Conservation (phyloP, 1,140 invertebrate species). For the Lucilia sericata region DNA sequence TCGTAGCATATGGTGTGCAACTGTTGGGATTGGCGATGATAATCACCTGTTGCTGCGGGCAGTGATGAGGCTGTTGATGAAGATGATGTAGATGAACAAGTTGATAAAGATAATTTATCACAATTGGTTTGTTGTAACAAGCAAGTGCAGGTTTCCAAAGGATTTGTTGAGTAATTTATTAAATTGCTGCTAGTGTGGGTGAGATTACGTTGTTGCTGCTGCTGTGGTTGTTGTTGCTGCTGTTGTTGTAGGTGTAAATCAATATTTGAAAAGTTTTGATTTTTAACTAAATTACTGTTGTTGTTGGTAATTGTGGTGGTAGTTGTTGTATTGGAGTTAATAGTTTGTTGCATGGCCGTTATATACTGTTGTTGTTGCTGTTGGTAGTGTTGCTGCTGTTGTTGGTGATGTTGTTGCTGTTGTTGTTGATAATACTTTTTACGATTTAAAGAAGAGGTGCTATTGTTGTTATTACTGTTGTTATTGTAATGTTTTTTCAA, state of each 20-base stretch:
- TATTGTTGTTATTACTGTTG: slow-evolving; percentile 29
- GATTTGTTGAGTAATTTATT: background rate
- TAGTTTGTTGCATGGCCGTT: background rate
- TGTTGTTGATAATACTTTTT: slow-evolving; percentile 46
- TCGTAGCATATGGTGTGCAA: background rate
- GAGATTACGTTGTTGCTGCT: background rate
- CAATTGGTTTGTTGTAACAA: background rate
- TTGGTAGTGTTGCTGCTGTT: slow-evolving; percentile 7
- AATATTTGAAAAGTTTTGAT: slow-evolving; percentile 9
- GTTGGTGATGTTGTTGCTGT: slow-evolving; percentile 42
- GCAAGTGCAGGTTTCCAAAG: background rate
- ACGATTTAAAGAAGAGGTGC: slow-evolving; percentile 33
- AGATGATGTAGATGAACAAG: background rate
- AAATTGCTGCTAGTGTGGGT: background rate
- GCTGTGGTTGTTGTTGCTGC: background rate
- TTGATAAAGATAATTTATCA: background rate
- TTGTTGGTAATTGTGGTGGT: slow-evolving; percentile 25
- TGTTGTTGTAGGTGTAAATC: background rate
- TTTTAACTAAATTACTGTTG: slow-evolving; percentile 15
- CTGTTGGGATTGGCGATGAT: background rate
- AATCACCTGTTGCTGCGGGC: background rate
- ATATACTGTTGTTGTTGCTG: slow-evolving; percentile 16
- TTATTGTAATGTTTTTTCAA: slow-evolving; percentile 39
- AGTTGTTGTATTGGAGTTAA: background rate
- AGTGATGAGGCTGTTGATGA: background rate